Evolutionary conservation across 2,888 invertebrate species (phyloP), one percentile per base, ranked within the genome.

Genomic region (Nymphalis polychloros): DNA sequence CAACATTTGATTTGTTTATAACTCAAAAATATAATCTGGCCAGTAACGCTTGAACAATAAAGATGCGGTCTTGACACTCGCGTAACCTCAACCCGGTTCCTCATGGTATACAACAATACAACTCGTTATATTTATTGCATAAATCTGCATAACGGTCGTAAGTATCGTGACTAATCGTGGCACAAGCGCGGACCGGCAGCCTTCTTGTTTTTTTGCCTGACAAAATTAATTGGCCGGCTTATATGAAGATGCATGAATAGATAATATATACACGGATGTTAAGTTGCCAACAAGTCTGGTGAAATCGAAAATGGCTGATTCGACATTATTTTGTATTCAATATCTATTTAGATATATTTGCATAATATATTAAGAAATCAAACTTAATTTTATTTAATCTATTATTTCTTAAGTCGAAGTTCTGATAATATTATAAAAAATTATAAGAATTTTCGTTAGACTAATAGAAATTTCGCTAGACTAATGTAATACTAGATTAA

Each of bases 71-170:
- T 75, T 73, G 73, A 73, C 73, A 75, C 68, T 74, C 74, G 55
- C 77, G 73, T 78, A 82, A 73, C 83, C 84, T 84, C 79, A 79
- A 77, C 77, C 74, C 76, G 75, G 65, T 73, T 76, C 68, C 72
- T 69, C 68, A 72, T 73, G 77, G 75, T 73, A 73, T 73, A 76
- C 78, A 74, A 78, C 76, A 74, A 77, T 76, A 74, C 60, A 64
- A 60, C 19, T 73, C 70, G 75, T 71, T 75, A 76, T 76, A 76
- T 78, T 77, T 79, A 79, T 78, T 81, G 80, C 78, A 81, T 79
- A 76, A 77, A 81, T 83, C 77, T 81, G 76, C 79, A 81, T 79
- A 79, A 75, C 67, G 66, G 65, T 70, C 70, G 59, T 59, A 72
- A 66, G 59, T 71, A 66, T 75, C 68, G 69, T 75, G 74, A 75